These are phyloP conservation scores for Antheraea mylitta DNA, from an alignment of 1,140 invertebrate genomes.

Conservation along the genomic window DNA sequence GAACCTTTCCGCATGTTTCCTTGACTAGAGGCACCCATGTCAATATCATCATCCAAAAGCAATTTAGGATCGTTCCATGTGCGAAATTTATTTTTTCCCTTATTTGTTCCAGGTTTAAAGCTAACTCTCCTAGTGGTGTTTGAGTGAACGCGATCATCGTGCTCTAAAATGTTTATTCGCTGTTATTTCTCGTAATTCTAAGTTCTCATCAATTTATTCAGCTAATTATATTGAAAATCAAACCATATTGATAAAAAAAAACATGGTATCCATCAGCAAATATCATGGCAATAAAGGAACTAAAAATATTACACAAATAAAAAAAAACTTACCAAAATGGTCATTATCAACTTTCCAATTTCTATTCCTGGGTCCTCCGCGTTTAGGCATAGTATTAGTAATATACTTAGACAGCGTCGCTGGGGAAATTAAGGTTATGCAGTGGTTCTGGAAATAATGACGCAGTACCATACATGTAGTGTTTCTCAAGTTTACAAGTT, in stretches of 20 bases:
- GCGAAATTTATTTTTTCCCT: constrained; percentile 69
- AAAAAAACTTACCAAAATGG: constrained; percentile 56
- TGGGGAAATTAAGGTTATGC: not conserved
- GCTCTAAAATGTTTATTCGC: constrained; percentile 49
- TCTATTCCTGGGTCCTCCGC: constrained; percentile 52
- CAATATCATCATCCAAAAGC: constrained; percentile 80
- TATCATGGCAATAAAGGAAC: not conserved
- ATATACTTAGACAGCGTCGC: not conserved
- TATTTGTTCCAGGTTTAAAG: constrained; percentile 77
- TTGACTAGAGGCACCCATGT: constrained; percentile 71
- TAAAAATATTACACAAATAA: not conserved
- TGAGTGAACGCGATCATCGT: constrained; percentile 63
- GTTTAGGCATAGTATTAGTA: constrained; percentile 61
- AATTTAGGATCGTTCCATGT: constrained; percentile 66
- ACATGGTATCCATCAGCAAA: no score
- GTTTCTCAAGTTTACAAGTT: not conserved
- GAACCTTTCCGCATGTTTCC: constrained; percentile 36
- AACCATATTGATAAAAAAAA: constrained; percentile 2
- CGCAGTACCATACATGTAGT: not conserved
- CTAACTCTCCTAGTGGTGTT: constrained; percentile 72
- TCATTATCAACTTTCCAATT: constrained; percentile 56
- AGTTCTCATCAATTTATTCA: no score
- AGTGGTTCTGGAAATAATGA: not conserved
- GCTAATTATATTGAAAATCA: no score
- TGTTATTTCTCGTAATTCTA: no score